These are phyloP conservation scores for Neogale vison DNA, from an alignment of 2,113 vertebrate genomes.

Conservation along the genomic window DNA sequence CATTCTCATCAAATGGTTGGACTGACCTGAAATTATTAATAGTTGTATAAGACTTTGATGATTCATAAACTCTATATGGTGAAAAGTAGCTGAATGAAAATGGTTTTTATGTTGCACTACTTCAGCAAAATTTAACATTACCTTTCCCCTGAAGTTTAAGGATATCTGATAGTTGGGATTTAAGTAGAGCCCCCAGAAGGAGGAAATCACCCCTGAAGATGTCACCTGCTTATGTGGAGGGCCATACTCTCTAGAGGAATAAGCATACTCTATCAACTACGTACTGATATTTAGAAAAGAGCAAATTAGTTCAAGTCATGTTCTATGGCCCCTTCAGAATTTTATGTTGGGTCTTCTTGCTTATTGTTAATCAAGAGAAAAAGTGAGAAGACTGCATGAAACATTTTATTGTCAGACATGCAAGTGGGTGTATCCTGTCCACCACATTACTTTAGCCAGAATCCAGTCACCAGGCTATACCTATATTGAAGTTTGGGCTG, in stretches of 20 bases:
- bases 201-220: not conserved
- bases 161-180: not conserved
- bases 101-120: not conserved
- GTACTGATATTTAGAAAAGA: not conserved
- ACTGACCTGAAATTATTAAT: not conserved
- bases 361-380: not conserved
- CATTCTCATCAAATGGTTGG: not conserved
- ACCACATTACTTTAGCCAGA: not conserved
- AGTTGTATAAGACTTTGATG: not conserved
- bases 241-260: not conserved
- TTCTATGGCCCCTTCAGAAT: not conserved
- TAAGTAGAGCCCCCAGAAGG: not conserved
- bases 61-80: not conserved
- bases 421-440: not conserved
- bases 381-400: not conserved
- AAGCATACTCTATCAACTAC: not conserved
- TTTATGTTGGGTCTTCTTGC: not conserved
- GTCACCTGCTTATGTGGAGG: not conserved
- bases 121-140: not conserved
- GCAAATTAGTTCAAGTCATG: not conserved
- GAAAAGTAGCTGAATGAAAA: constrained; percentile 4
- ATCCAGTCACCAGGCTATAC: not conserved
- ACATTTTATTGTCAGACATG: not conserved
- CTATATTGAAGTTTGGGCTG: not conserved
- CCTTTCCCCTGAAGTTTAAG: not conserved